Evolutionary conservation across 2,797 vertebrate species (phyloP).

Genomic region (Potorous gilbertii): DNA sequence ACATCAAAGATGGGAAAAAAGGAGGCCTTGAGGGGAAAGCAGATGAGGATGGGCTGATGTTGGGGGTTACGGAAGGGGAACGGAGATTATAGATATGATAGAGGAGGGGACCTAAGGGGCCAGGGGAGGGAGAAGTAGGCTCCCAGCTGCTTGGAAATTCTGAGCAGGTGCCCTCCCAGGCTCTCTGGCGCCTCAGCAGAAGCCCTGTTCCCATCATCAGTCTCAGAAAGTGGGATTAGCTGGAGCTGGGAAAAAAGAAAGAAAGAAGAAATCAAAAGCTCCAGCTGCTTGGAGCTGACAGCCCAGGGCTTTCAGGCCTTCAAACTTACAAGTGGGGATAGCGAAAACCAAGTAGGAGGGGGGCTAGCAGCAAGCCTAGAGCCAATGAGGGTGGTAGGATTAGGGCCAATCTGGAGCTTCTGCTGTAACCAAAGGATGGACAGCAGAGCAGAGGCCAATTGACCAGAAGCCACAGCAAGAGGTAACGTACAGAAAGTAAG

Average conservation of each 20-base stretch:
- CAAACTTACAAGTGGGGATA: neutral
- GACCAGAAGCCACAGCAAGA: neutral
- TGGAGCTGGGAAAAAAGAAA: neutral
- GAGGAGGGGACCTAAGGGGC: slow-evolving; percentile 7
- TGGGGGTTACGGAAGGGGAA: neutral
- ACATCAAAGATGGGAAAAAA: neutral
- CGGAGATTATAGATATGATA: slow-evolving; percentile 22
- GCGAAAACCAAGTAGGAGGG: neutral
- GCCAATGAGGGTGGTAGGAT: neutral
- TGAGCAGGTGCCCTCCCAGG: neutral
- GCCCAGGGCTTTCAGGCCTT: neutral
- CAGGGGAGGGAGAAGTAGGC: neutral
- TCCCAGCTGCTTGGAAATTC: neutral
- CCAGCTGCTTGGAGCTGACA: slow-evolving; percentile 1
- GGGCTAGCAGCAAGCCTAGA: neutral
- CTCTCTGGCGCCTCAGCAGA: neutral
- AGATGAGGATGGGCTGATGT: too few species aligned
- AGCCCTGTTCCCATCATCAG: neutral
- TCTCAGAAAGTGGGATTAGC: neutral
- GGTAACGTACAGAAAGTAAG: neutral
- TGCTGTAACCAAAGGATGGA: neutral
- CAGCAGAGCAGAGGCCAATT: neutral
- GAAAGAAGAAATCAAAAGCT: neutral
- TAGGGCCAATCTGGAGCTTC: neutral
- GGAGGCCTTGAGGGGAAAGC: neutral